Percentiles rank a stretch among this genome's conserved stretches.
phyloP scores from a whole-genome alignment of 2,797 vertebrate species.

The Yasuhikotakia modesta region DNA sequence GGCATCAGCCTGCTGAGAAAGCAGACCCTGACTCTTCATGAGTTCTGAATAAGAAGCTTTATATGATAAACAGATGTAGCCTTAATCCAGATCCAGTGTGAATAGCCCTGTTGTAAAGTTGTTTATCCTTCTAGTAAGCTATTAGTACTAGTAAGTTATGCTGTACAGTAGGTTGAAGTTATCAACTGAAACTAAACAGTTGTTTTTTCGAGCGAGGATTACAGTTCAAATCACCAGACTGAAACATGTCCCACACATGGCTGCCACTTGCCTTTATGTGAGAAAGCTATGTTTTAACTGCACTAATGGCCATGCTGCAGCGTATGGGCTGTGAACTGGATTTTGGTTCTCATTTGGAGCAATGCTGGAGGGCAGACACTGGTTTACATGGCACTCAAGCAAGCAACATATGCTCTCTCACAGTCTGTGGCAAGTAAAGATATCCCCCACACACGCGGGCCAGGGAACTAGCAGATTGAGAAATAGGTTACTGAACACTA shows the following conservation, averaged over 20 bases:
- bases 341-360: conserved; percentile 67
- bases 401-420: conserved; percentile 79
- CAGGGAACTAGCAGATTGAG: conserved; percentile 81
- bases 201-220: neutral
- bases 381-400: conserved; percentile 75
- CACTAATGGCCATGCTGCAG: conserved; percentile 28
- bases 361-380: conserved; percentile 63
- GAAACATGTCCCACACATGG: conserved; percentile 26
- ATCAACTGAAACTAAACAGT: conserved; percentile 10
- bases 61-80: neutral
- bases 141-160: neutral
- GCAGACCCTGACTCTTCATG: conserved; percentile 38
- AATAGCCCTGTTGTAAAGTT: neutral
- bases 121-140: no score
- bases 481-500: conserved; percentile 80
- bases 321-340: conserved; percentile 33
- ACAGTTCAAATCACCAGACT: conserved; percentile 19
- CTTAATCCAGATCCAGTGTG: conserved; percentile 7
- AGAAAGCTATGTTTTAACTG: conserved; percentile 10
- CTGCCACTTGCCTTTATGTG: conserved; percentile 10
- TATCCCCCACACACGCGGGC: conserved; percentile 71
- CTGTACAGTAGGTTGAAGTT: neutral
- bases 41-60: neutral
- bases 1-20: conserved; percentile 67
- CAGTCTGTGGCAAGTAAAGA: conserved; percentile 77